Evolutionary conservation across 1,140 invertebrate species (phyloP), one percentile per base, ranked within the genome.

Genomic region (Aphelenchoides besseyi): DNA sequence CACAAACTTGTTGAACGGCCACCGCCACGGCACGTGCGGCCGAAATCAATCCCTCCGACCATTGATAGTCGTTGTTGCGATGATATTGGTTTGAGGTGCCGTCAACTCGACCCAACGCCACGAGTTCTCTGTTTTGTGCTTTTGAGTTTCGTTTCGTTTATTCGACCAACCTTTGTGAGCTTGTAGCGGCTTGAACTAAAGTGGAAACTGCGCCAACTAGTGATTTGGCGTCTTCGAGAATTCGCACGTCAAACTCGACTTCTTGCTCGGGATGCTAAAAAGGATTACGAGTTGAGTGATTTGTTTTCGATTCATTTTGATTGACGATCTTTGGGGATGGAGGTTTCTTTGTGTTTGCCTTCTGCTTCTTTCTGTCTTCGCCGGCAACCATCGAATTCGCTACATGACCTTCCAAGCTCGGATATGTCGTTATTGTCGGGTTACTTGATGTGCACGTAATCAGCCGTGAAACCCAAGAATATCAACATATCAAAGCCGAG

Each of bases 201-300:
- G 94, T 94, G 1, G 95, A 94, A 0, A 95, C 97, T 0, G 95
- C 96, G 0, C 92, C 90, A 62, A 95, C 94, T 74, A 99, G 98
- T 0, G 94, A 95, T 87, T 97, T 97, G 9, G 95, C 95, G 1
- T 95, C 95, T 85, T 97, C 93, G 74, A 99, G 85, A 74, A 99
- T 98, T 91, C 98, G 96, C 85, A 98, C 95, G 84, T 99, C 96
- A 70, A 87, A 98, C 96, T 86, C 18, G 5, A 87, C 77, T 36
- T 82, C 91, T 85, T 97, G 93, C 85, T 95, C 93, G 1, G 93
- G 73, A 35, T 80, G 74, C 76, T 78, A 67, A 77, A 77, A 78
- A 53, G n/a, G 41, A 12, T 48, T 48, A 23, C 41, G 41, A 48
- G 41, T 48, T 48, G 41, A 16, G 12, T 48, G 41, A 16, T 48